These are phyloP conservation scores for Charadrius vociferus DNA, from an alignment of 2,113 vertebrate species.

Conservation along the genomic window DNA sequence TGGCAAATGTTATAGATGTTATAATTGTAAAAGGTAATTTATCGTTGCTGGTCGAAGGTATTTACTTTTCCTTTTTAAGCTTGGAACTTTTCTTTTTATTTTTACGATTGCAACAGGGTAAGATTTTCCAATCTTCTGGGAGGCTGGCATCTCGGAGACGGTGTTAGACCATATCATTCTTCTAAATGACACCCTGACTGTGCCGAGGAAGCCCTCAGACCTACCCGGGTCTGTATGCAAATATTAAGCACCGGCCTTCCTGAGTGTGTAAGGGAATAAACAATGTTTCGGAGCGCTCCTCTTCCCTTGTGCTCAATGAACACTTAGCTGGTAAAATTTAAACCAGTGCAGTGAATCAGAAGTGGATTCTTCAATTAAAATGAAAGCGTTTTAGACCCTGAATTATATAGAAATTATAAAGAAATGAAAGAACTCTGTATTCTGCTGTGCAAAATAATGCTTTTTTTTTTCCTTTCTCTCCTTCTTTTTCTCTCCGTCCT, in stretches of 20 bases:
- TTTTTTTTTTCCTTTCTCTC: background rate
- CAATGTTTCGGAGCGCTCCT: background rate
- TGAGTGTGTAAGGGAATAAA: background rate
- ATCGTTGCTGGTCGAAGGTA: background rate
- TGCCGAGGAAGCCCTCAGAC: background rate
- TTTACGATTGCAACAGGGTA: background rate
- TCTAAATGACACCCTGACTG: background rate
- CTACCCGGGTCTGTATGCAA: background rate
- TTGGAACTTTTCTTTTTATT: background rate
- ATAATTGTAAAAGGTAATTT: background rate
- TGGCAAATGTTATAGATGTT: background rate
- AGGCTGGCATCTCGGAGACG: background rate
- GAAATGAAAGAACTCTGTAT: background rate
- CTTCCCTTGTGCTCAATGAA: background rate
- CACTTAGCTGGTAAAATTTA: background rate
- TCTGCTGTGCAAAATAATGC: background rate
- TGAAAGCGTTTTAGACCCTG: background rate
- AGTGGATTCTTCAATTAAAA: background rate
- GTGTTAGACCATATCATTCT: background rate
- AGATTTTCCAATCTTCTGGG: background rate
- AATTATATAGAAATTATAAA: background rate
- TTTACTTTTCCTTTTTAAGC: background rate
- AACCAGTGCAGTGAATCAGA: background rate
- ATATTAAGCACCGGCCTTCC: background rate
- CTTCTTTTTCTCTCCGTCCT: background rate